phyloP scores from a whole-genome alignment of 53 echinoderm and acorn worm genomes.

The Mesocentrotus franciscanus region DNA sequence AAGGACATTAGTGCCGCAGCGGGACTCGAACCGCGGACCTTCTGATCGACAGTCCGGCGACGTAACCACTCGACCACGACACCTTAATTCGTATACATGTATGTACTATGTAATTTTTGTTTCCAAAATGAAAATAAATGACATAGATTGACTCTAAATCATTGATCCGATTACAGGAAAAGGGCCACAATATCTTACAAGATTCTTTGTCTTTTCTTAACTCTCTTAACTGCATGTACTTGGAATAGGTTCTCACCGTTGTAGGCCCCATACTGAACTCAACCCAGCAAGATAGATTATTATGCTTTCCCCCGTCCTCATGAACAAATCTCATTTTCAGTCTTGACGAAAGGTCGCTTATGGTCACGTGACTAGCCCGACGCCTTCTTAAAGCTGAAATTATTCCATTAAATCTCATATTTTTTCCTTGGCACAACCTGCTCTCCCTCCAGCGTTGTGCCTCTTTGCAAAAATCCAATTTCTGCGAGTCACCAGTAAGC shows the following conservation, averaged over 20 bases:
- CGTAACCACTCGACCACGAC: no score
- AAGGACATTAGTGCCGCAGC: no score
- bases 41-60: no score
- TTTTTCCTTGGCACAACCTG: constrained; percentile 46
- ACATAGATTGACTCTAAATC: no score
- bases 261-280: neutral
- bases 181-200: no score
- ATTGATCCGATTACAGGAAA: no score
- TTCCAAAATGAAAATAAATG: no score
- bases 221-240: no score
- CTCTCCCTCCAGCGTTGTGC: constrained; percentile 51
- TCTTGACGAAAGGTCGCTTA: constrained; percentile 18
- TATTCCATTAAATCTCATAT: constrained; percentile 62
- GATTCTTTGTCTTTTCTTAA: neutral
- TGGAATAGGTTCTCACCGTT: neutral
- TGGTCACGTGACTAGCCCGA: constrained; percentile 29
- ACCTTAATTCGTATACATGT: no score
- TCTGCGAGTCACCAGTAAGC: constrained; percentile 61
- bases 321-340: constrained; percentile 35
- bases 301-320: neutral
- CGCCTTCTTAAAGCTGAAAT: constrained; percentile 58
- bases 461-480: constrained; percentile 61
- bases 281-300: neutral
- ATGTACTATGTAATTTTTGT: no score
- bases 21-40: no score